These are phyloP conservation scores for Sarcophaga subvicina DNA, from an alignment of 2,888 invertebrate genomes.

Conservation along the genomic window DNA sequence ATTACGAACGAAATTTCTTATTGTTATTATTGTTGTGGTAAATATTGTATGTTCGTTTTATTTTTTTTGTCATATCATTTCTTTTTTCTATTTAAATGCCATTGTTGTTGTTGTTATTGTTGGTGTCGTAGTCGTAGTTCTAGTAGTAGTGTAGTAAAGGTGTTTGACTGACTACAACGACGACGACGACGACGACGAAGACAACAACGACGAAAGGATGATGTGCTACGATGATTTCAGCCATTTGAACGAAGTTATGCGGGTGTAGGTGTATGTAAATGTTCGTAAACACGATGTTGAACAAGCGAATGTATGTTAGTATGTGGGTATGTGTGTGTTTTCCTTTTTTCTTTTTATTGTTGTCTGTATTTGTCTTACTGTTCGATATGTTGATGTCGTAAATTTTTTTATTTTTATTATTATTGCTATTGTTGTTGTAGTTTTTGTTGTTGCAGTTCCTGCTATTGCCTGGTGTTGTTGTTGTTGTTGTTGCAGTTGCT, in stretches of 20 bases:
- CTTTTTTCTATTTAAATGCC: neutral
- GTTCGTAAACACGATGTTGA: neutral
- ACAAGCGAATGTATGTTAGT: neutral
- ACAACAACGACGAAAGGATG: neutral
- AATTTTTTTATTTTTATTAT: slow-evolving; percentile 5
- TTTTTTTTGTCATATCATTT: neutral
- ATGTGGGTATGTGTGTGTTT: neutral
- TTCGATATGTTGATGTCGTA: slow-evolving; percentile 44
- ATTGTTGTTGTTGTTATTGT: slow-evolving; percentile 1
- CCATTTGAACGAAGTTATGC: slow-evolving; percentile 43
- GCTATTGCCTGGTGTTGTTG: slow-evolving; percentile 7
- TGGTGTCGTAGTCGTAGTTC: neutral
- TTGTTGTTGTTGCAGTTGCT: slow-evolving; percentile 20
- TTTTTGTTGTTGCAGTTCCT: slow-evolving; percentile 18
- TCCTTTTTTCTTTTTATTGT: slow-evolving; percentile 18
- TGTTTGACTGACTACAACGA: slow-evolving; percentile 19
- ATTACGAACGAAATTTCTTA: slow-evolving; percentile 24
- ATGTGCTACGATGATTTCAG: slow-evolving; percentile 11
- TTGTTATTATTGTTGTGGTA: slow-evolving; percentile 42
- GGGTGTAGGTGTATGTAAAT: slow-evolving; percentile 30
- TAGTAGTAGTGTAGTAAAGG: slow-evolving; percentile 26
- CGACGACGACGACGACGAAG: neutral
- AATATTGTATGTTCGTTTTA: slow-evolving; percentile 12
- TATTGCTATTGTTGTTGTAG: slow-evolving; percentile 8
- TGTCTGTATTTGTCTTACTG: slow-evolving; percentile 51